Evolutionary conservation across 2,888 invertebrate species (phyloP).

Genomic region (Papilio gigon): DNA sequence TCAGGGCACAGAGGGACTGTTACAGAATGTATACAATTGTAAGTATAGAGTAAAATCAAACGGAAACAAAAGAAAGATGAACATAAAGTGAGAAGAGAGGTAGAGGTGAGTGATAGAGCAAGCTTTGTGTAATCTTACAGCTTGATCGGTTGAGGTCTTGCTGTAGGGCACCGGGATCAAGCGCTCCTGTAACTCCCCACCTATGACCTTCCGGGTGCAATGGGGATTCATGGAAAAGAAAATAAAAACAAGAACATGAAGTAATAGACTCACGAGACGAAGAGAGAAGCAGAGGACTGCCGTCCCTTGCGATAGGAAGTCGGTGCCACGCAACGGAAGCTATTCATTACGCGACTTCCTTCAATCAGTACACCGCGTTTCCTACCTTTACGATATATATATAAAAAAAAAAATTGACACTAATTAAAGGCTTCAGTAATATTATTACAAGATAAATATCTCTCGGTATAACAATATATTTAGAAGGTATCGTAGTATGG

Average conservation of each 20-base stretch:
- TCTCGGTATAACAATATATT: neutral
- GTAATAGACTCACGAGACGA: constrained; percentile 71
- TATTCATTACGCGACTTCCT: constrained; percentile 45
- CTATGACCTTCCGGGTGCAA: constrained; percentile 99
- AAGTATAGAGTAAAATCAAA: constrained; percentile 76
- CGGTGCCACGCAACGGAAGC: constrained; percentile 55
- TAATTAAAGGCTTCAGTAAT: neutral
- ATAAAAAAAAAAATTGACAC: too few species aligned
- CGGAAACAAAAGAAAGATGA: constrained; percentile 66
- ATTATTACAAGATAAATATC: too few species aligned
- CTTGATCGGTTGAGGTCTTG: constrained; percentile 99
- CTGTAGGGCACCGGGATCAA: constrained; percentile 99
- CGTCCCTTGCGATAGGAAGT: constrained; percentile 46
- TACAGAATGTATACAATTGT: constrained; percentile 58
- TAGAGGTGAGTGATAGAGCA: constrained; percentile 72
- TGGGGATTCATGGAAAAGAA: constrained; percentile 89
- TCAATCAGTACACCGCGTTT: too few species aligned
- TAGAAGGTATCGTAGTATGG: neutral
- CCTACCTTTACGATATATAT: too few species aligned
- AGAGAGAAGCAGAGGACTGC: constrained; percentile 51
- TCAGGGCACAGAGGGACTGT: constrained; percentile 61
- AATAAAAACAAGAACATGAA: constrained; percentile 82
- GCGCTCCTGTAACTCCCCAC: constrained; percentile 99
- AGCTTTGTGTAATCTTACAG: constrained; percentile 91
- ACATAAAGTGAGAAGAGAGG: constrained; percentile 65